Evolutionary conservation across 2,797 vertebrate species (phyloP).

Genomic region (Todus mexicanus): DNA sequence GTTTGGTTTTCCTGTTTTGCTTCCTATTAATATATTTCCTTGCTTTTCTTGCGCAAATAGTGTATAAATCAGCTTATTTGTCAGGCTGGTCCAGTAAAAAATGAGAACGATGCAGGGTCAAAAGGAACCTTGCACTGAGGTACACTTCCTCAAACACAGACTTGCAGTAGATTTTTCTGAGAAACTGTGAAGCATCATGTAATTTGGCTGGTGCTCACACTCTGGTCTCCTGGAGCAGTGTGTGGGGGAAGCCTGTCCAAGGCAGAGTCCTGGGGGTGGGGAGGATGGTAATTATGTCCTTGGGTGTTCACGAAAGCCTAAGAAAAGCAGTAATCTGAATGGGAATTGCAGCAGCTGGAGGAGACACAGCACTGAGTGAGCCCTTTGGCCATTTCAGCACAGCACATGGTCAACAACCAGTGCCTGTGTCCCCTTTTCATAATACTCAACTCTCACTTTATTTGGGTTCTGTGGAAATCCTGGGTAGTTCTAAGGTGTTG

Average conservation of each 20-base stretch:
- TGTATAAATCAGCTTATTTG: neutral
- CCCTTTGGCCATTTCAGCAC: neutral
- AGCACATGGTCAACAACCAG: neutral
- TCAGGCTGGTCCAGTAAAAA: neutral
- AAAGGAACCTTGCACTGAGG: neutral
- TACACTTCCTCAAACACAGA: neutral
- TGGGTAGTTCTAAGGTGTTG: neutral
- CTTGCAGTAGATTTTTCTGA: neutral
- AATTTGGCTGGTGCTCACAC: neutral
- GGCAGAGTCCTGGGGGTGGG: neutral
- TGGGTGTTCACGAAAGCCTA: neutral
- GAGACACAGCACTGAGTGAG: neutral
- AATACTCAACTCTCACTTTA: neutral
- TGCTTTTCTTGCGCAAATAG: neutral
- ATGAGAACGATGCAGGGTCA: neutral
- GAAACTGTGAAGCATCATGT: neutral
- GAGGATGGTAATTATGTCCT: fast-evolving
- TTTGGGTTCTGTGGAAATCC: neutral
- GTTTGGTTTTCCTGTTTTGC: neutral
- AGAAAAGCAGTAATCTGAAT: neutral
- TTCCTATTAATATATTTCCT: neutral
- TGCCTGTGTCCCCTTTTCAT: neutral
- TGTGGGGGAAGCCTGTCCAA: neutral
- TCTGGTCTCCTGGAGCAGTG: neutral
- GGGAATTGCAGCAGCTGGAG: neutral